Evolutionary conservation across 2,888 invertebrate genomes (phyloP), one percentile per base, ranked within the genome.

Genomic region (Cataglyphis livida): DNA sequence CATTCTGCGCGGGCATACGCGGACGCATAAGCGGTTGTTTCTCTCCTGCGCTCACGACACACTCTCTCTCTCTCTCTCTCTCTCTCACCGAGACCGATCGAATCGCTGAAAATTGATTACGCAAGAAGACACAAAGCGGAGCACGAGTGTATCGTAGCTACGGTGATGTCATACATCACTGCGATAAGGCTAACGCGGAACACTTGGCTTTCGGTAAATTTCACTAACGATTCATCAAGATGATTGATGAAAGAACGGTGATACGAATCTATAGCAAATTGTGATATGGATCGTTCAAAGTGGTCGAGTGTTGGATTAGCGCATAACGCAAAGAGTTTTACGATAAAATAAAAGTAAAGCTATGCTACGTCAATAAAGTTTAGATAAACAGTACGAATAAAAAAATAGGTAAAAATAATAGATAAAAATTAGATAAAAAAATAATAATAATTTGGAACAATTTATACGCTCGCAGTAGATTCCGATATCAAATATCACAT

Each of bases 1-100:
- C 92, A 91, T 92, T 92, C 89, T 88, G 82, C 87, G 87, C 87
- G 84, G 76, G 81, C 79, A 86, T 83, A 85, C 81, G 71, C 87
- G 82, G 86, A 74, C 84, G 65, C 78, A 28, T 51, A 51, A 51
- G 62, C 83, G 81, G 41, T 85, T 83, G 83, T 83, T 83, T 79
- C 62, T 51, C 51, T 51, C 51, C n/a, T 0, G 15, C 41, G 78
- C 44, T 35, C 75, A 62, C 73, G 82, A 75, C 18, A 57, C 84
- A 73, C 90, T 65, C 38, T 38, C 38, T 38, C 32, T 32, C 32
- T 32, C 32, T 32, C 32, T 32, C 32, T 32, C 32, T 32, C 9
- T 38, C 38, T 38, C 70, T 78, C 78, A 51, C n/a, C 51, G 7
- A 51, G 74, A 48, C 65, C 44, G 65, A 65, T 71, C 78, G 78